Evolutionary conservation across 2,888 invertebrate species (phyloP).

Genomic region (Terebella lapidaria): DNA sequence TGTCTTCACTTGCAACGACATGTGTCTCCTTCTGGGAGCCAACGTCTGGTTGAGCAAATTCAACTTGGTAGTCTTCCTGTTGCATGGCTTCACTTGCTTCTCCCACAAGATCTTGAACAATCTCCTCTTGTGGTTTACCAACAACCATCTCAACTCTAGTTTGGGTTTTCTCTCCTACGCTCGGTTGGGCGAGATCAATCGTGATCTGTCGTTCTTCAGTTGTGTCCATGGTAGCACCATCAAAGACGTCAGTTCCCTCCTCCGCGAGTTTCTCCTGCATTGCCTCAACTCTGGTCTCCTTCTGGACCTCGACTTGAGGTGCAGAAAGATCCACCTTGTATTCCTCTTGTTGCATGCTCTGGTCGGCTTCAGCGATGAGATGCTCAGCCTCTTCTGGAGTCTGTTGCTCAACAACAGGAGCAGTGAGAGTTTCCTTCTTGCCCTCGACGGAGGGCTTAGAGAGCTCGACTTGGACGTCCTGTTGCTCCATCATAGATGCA

Average conservation of each 20-base stretch:
- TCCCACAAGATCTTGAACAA: slow-evolving; percentile 20
- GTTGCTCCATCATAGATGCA: slow-evolving; percentile 12
- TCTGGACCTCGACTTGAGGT: slow-evolving; percentile 6
- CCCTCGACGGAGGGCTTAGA: background rate
- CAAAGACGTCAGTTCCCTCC: slow-evolving; percentile 7
- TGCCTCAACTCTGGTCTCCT: slow-evolving; percentile 8
- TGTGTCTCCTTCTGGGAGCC: slow-evolving; percentile 7
- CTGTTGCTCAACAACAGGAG: slow-evolving; percentile 15
- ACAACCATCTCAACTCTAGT: background rate
- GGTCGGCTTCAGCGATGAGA: slow-evolving; percentile 7
- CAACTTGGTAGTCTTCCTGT: slow-evolving; percentile 19
- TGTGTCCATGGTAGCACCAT: slow-evolving; percentile 22
- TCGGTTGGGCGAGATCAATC: slow-evolving; percentile 12
- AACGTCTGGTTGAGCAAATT: slow-evolving; percentile 10
- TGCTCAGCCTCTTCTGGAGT: slow-evolving; percentile 17
- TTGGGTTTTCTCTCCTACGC: slow-evolving; percentile 8
- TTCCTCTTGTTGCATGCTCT: slow-evolving; percentile 17
- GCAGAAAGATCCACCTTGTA: slow-evolving; percentile 11
- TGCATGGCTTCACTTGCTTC: slow-evolving; percentile 14
- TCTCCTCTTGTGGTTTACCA: slow-evolving; percentile 18
- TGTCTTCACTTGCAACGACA: slow-evolving; percentile 5
- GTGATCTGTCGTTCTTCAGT: slow-evolving; percentile 12
- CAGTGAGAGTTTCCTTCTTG: slow-evolving; percentile 9
- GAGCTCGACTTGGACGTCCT: slow-evolving; percentile 13
- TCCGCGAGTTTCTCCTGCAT: slow-evolving; percentile 8